These are phyloP conservation scores for Pongo abelii DNA, from an alignment of 2,113 vertebrate genomes.

Conservation along the genomic window DNA sequence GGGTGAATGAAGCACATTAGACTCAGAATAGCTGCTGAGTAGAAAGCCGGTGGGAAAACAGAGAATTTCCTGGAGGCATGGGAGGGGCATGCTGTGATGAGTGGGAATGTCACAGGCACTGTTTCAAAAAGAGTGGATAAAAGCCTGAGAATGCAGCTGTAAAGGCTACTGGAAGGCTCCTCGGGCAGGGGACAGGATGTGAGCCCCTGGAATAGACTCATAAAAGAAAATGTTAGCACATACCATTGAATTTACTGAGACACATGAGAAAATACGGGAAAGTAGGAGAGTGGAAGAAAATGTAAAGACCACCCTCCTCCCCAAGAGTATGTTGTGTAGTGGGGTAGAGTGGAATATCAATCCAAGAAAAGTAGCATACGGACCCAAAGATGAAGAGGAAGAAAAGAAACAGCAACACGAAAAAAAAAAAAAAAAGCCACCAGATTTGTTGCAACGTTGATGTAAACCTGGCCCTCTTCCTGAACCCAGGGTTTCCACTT, in stretches of 20 bases:
- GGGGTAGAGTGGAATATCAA: neutral
- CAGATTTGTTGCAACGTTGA: constrained; percentile 18
- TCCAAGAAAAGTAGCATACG: neutral
- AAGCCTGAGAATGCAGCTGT: neutral
- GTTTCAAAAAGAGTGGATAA: neutral
- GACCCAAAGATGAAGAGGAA: neutral
- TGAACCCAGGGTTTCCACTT: constrained; percentile 56
- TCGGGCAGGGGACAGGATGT: neutral
- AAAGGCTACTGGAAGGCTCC: neutral
- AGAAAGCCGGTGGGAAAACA: neutral
- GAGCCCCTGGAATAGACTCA: neutral
- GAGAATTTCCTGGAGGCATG: constrained; percentile 15
- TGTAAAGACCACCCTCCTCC: neutral
- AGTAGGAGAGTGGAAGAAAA: neutral
- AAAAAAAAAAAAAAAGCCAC: neutral
- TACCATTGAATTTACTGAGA: neutral
- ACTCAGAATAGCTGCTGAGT: neutral
- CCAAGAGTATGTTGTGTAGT: neutral
- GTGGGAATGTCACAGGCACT: neutral
- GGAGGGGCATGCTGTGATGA: neutral
- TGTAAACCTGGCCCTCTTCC: constrained; percentile 57
- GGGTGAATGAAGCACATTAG: neutral
- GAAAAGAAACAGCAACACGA: neutral
- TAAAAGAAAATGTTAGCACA: neutral
- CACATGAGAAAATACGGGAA: neutral